Evolutionary conservation across 2,113 vertebrate species (phyloP).

Genomic region (Sceloporus undulatus): DNA sequence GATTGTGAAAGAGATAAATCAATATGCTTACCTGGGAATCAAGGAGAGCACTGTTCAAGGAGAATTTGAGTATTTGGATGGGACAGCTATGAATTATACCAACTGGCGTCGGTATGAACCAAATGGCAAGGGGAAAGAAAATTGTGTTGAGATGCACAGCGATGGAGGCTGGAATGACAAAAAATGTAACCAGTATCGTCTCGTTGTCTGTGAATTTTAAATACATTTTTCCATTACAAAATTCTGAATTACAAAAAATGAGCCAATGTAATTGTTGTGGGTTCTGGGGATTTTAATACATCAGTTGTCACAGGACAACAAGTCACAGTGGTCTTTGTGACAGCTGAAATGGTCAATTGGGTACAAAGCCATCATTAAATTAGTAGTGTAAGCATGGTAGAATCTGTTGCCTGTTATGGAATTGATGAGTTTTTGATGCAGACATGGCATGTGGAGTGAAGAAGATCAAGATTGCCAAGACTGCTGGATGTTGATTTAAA

Average conservation of each 20-base stretch:
- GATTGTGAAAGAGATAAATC: slow-evolving; percentile 59
- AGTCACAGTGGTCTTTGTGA: too few relatives aligned
- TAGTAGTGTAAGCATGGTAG: neutral
- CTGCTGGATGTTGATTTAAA: neutral
- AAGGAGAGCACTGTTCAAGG: slow-evolving; percentile 44
- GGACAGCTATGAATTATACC: slow-evolving; percentile 67
- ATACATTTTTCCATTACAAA: neutral
- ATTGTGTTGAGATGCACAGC: slow-evolving; percentile 74
- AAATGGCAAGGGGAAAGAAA: slow-evolving; percentile 64
- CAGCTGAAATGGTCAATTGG: neutral
- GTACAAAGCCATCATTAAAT: neutral
- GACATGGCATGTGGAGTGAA: neutral
- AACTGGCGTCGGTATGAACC: slow-evolving; percentile 73
- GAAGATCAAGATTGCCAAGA: neutral
- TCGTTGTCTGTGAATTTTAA: slow-evolving; percentile 75
- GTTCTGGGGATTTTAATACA: neutral
- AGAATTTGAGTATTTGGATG: slow-evolving; percentile 61
- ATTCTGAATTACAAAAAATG: neutral
- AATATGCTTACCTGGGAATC: slow-evolving; percentile 71
- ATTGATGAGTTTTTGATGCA: neutral
- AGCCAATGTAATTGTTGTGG: neutral
- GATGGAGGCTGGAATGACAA: slow-evolving; percentile 75
- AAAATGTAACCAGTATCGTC: slow-evolving; percentile 65
- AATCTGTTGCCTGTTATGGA: neutral
- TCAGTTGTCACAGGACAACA: neutral